Evolutionary conservation across 2,113 vertebrate species (phyloP).

Genomic region (Heterotis niloticus): DNA sequence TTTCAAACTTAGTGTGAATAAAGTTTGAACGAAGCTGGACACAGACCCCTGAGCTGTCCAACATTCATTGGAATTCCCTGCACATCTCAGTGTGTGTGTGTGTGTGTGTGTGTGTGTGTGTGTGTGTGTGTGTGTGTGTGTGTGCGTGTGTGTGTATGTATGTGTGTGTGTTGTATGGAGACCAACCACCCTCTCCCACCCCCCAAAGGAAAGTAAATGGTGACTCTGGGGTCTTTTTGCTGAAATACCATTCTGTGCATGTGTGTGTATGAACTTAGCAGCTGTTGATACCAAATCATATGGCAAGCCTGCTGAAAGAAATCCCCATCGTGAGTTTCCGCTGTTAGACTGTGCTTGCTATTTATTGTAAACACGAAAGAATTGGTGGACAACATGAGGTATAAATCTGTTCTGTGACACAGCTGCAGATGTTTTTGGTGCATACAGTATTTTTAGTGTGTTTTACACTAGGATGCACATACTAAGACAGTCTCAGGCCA

Average conservation of each 20-base stretch:
- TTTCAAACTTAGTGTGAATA: not conserved
- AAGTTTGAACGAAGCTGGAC: not conserved
- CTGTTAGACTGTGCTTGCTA: not conserved
- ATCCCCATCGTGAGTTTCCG: not conserved
- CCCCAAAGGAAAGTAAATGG: not conserved
- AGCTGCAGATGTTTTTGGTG: constrained; percentile 11
- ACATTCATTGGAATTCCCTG: no score
- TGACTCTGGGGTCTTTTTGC: not conserved
- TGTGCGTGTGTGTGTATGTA: no score
- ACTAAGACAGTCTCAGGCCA: no score
- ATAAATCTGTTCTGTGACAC: not conserved
- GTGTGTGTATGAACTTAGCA: not conserved
- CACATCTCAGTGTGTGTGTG: no score
- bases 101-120: no score
- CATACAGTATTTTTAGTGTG: no score
- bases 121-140: no score
- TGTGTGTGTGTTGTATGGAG: no score
- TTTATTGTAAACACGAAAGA: not conserved
- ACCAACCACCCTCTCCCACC: no score
- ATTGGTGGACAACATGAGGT: not conserved
- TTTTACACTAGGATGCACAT: no score
- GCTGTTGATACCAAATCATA: not conserved
- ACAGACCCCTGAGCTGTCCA: not conserved
- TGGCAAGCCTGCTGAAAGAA: constrained; percentile 2
- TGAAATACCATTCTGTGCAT: not conserved